Evolutionary conservation across 2,113 vertebrate genomes (phyloP).

Genomic region (Strix aluco): DNA sequence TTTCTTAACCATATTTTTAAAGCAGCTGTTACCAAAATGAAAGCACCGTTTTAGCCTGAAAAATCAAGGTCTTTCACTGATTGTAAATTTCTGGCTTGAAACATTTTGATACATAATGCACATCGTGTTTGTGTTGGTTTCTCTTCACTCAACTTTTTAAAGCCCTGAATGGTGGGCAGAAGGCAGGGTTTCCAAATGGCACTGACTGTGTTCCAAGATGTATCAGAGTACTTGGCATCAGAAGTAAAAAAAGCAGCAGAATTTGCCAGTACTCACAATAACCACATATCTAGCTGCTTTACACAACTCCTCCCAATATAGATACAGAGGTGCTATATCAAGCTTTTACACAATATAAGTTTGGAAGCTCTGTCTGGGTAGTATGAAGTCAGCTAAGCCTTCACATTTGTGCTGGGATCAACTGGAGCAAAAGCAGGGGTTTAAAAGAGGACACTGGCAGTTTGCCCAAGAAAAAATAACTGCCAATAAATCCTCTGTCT

Average conservation of each 20-base stretch:
- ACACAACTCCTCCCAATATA: not conserved
- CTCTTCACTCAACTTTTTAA: not conserved
- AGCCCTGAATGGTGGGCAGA: not conserved
- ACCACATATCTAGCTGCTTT: not conserved
- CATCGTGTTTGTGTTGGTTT: not conserved
- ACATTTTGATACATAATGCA: not conserved
- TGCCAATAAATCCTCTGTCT: conserved; percentile 2
- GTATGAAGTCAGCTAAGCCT: conserved; percentile 6
- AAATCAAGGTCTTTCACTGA: not conserved
- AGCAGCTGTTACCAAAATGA: not conserved
- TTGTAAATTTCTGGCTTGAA: not conserved
- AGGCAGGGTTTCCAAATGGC: not conserved
- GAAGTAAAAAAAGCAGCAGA: not conserved
- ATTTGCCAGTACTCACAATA: not conserved
- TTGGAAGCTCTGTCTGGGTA: not conserved
- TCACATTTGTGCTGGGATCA: conserved; percentile 27
- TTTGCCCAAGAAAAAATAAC: not conserved
- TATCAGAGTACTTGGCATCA: conserved; percentile 1
- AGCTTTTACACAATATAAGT: not conserved
- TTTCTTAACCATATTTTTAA: not conserved
- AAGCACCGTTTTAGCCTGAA: not conserved
- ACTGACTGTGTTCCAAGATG: not conserved
- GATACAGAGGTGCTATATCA: conserved; percentile 1
- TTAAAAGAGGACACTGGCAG: conserved; percentile 38
- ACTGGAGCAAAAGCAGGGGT: not conserved